Conservation (phyloP, 2,113 vertebrate species). For the Psophia crepitans region DNA sequence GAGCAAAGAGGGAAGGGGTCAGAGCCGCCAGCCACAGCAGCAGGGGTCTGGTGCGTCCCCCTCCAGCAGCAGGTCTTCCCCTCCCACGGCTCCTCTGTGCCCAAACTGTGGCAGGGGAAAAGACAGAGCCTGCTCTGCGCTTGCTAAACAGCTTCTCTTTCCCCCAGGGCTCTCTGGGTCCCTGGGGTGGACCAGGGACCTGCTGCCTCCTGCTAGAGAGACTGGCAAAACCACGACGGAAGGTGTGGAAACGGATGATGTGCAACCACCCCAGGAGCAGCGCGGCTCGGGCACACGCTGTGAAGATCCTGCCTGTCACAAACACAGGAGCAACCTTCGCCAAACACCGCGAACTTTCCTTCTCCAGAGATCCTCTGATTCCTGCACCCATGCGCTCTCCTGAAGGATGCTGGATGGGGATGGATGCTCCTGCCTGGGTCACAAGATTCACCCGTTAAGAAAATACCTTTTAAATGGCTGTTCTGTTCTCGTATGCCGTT, state of each 20-base stretch:
- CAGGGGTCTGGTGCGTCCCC: fast-evolving
- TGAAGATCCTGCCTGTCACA: not conserved
- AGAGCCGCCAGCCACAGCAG: fast-evolving
- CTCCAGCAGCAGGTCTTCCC: not conserved
- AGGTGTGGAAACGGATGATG: not conserved
- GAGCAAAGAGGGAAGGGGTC: not conserved
- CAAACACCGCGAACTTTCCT: not conserved
- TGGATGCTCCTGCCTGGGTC: not conserved
- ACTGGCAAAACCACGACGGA: not conserved
- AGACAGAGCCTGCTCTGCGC: not conserved
- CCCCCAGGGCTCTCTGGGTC: not conserved
- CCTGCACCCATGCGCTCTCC: fast-evolving
- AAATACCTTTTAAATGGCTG: not conserved
- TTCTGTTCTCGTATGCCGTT: fast-evolving
- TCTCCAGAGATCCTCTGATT: not conserved
- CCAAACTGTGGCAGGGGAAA: not conserved
- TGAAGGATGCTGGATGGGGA: not conserved
- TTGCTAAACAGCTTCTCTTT: not conserved
- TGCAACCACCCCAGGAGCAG: fast-evolving
- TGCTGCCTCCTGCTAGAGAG: not conserved
- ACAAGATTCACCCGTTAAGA: not conserved
- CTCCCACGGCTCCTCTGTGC: not conserved
- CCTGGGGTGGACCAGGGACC: not conserved
- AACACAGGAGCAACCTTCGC: not conserved
- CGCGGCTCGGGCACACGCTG: fast-evolving